phyloP scores from a whole-genome alignment of 2,113 vertebrate species.

The Poeciliopsis retropinna region DNA sequence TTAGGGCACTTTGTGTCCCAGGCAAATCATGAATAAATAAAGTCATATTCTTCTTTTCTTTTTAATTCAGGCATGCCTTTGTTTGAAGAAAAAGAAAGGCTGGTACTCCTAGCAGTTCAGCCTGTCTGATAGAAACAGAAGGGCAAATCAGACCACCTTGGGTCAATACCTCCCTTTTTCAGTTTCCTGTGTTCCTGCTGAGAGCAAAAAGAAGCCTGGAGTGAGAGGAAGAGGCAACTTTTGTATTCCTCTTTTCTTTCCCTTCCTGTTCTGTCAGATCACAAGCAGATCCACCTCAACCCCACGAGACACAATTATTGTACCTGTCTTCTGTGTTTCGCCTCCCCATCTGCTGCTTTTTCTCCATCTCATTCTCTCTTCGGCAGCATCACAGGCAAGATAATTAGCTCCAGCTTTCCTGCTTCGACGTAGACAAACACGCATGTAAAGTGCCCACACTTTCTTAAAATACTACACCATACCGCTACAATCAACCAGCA shows the following conservation, averaged over 20 bases:
- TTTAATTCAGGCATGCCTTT: neutral
- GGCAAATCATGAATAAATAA: neutral
- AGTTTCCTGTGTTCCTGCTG: conserved; percentile 35
- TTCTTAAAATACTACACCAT: conserved; percentile 20
- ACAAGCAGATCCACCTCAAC: conserved; percentile 17
- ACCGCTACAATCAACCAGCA: neutral
- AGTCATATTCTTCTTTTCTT: neutral
- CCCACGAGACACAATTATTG: conserved; percentile 56
- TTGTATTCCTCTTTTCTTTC: conserved; percentile 1
- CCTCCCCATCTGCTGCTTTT: conserved; percentile 25
- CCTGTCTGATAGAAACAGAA: conserved; percentile 16
- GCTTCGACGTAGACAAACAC: conserved; percentile 29
- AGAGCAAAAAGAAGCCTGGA: conserved; percentile 10
- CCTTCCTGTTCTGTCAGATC: conserved; percentile 31
- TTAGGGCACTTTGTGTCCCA: too few species aligned
- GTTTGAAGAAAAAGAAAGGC: neutral
- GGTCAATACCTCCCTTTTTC: conserved; percentile 42
- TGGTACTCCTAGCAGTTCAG: neutral
- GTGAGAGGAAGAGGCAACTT: conserved; percentile 5
- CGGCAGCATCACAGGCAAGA: conserved; percentile 32
- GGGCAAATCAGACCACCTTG: conserved; percentile 30
- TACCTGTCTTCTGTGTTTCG: conserved; percentile 39
- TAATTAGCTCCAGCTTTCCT: conserved; percentile 30
- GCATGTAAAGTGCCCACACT: neutral
- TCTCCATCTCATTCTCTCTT: conserved; percentile 15